Percentiles rank a stretch among this genome's conserved stretches.
Conservation (phyloP, 2,113 vertebrate genomes). For the Pachyramphus minor region DNA sequence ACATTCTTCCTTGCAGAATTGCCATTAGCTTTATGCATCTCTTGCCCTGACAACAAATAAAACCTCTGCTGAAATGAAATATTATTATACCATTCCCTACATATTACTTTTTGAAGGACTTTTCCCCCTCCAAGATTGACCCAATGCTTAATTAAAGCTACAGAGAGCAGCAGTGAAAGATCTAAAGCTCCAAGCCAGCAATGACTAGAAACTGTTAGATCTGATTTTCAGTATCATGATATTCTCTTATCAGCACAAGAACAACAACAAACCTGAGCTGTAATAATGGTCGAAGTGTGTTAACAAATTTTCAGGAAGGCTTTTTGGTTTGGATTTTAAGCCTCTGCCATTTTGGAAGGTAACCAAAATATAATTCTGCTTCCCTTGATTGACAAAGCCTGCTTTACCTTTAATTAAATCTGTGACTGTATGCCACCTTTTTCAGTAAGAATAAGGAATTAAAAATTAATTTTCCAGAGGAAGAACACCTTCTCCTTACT, state of each 20-base stretch:
- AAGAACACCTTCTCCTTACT: neutral
- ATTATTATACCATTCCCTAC: neutral
- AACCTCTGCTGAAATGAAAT: constrained; percentile 25
- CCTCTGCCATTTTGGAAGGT: constrained; percentile 58
- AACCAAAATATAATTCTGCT: constrained; percentile 33
- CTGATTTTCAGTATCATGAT: constrained; percentile 53
- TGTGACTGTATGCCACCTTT: neutral
- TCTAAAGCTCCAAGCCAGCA: constrained; percentile 8
- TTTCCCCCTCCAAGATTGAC: constrained; percentile 7
- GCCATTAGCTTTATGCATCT: neutral
- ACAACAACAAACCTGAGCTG: neutral
- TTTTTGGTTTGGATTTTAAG: constrained; percentile 41
- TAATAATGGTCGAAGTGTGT: constrained; percentile 42
- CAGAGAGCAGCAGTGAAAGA: constrained; percentile 37
- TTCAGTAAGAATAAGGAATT: constrained; percentile 11
- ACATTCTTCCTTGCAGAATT: neutral
- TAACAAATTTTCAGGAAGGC: neutral
- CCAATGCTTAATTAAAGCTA: constrained; percentile 66
- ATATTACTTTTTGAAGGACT: constrained; percentile 32
- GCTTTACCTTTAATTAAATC: constrained; percentile 60
- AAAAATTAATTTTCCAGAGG: neutral
- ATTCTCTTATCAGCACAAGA: neutral
- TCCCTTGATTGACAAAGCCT: constrained; percentile 53
- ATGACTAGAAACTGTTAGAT: constrained; percentile 42
- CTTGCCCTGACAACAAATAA: neutral